Evolutionary conservation across 1,140 invertebrate species (phyloP).

Genomic region (Musca domestica): DNA sequence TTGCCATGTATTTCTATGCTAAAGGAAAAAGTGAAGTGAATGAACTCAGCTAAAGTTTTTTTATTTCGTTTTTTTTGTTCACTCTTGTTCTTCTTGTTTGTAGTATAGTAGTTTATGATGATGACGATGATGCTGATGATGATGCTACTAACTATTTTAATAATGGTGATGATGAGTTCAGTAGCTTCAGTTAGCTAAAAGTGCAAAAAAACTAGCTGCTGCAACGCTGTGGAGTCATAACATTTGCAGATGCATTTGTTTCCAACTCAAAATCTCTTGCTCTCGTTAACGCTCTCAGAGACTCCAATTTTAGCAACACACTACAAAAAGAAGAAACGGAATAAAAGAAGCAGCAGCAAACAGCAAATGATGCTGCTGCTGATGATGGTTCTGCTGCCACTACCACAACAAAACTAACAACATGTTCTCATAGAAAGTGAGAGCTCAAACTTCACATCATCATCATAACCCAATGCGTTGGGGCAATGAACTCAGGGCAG

Average conservation of each 20-base stretch:
- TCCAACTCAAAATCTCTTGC: neutral
- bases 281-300: no score
- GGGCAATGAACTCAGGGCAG: no score
- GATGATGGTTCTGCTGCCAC: no score
- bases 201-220: neutral
- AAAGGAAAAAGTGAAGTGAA: conserved; percentile 40
- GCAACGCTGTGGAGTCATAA: neutral
- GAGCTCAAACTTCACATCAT: conserved; percentile 14
- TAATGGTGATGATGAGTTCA: conserved; percentile 16
- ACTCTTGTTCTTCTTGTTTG: neutral
- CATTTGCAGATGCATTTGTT: neutral
- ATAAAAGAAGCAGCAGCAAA: neutral
- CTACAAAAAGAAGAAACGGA: neutral
- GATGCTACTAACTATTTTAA: neutral
- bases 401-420: neutral
- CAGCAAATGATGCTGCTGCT: no score
- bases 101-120: neutral
- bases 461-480: neutral
- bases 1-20: neutral
- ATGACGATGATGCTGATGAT: neutral
- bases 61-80: neutral
- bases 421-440: conserved; percentile 16
- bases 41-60: conserved; percentile 42
- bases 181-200: conserved; percentile 10
- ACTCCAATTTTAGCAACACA: neutral